These are phyloP conservation scores for Chironomus riparius DNA, from an alignment of 2,888 invertebrate genomes.

Conservation along the genomic window DNA sequence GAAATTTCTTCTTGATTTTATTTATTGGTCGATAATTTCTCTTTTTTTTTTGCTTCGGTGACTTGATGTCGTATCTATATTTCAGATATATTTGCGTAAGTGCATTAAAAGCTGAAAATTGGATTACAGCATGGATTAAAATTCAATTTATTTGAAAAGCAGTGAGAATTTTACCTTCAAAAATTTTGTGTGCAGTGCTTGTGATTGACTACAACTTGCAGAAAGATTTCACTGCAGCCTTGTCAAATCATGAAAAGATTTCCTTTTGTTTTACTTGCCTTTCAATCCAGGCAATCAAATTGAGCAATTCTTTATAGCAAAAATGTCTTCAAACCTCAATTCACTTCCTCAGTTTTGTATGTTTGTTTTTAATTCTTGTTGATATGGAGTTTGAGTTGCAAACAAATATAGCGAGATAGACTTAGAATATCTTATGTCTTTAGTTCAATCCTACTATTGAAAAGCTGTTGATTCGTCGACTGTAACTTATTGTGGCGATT, in stretches of 20 bases:
- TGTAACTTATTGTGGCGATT: neutral
- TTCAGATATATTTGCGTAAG: slow-evolving; percentile 26
- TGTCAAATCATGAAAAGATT: neutral
- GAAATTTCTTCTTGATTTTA: no score
- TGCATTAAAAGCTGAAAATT: slow-evolving; percentile 4
- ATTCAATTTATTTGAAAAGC: neutral
- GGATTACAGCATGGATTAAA: neutral
- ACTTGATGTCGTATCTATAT: slow-evolving; percentile 25
- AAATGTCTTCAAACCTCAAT: no score
- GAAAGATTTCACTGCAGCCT: neutral
- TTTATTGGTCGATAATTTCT: slow-evolving; percentile 35
- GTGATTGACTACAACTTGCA: neutral
- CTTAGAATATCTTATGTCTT: neutral
- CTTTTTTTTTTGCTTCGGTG: slow-evolving; percentile 30
- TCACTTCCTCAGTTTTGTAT: neutral
- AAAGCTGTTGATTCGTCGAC: slow-evolving; percentile 10
- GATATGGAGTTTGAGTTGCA: neutral
- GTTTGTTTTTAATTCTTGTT: neutral
- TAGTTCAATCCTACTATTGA: slow-evolving; percentile 13
- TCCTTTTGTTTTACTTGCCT: neutral
- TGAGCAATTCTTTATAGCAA: neutral
- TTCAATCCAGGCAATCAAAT: neutral
- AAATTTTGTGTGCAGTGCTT: neutral
- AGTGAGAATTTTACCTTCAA: neutral
- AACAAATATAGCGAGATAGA: no score